Conservation (phyloP, 2,797 vertebrate genomes). For the Tangara arthus region DNA sequence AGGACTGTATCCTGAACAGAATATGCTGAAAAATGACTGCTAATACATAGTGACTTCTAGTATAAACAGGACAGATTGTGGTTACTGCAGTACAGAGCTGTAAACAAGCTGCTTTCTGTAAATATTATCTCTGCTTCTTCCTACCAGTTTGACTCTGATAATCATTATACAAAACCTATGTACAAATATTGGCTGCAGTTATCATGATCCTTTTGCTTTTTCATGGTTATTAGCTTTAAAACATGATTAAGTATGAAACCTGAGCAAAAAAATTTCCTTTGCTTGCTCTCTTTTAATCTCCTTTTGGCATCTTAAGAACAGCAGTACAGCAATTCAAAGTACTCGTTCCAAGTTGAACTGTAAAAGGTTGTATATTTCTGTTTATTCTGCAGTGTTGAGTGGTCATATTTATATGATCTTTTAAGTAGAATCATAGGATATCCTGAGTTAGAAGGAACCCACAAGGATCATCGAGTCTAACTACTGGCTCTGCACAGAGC, state of each 20-base stretch:
- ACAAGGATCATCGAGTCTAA: not conserved
- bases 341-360: not conserved
- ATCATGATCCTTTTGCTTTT: not conserved
- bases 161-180: not conserved
- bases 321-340: not conserved
- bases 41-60: not conserved
- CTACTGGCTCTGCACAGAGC: not conserved
- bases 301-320: not conserved
- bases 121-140: not conserved
- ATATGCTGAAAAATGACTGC: not conserved
- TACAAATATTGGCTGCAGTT: not conserved
- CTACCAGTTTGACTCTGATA: not conserved
- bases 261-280: not conserved
- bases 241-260: not conserved
- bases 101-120: slow-evolving; percentile 39
- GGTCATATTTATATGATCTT: not conserved
- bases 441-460: not conserved
- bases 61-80: slow-evolving; percentile 40
- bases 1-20: not conserved
- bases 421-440: not conserved
- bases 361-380: not conserved
- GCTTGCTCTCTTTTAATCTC: not conserved
- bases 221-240: not conserved
- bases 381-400: not conserved
- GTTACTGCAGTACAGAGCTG: not conserved